phyloP scores from a whole-genome alignment of 1,140 invertebrate species.

The Conus betulinus region DNA sequence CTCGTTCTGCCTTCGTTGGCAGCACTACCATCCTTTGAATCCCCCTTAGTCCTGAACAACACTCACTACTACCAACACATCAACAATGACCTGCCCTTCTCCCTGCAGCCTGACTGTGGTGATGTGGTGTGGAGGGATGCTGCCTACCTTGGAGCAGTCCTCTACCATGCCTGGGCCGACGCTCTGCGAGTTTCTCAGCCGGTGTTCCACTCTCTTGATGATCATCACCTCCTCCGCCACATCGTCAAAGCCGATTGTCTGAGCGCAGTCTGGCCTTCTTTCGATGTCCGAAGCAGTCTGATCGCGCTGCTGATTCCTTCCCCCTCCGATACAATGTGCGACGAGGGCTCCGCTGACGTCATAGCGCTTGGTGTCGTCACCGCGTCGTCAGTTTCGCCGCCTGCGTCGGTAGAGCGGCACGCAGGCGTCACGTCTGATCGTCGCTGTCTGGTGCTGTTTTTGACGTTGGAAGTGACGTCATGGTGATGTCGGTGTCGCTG shows the following conservation, averaged over 20 bases:
- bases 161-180: neutral
- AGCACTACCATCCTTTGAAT: no score
- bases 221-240: neutral
- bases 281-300: no score
- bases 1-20: no score
- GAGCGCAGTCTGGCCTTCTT: no score
- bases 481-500: constrained; percentile 1
- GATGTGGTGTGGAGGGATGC: no score
- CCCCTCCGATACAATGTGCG: neutral
- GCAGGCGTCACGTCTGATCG: neutral
- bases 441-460: neutral
- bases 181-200: neutral
- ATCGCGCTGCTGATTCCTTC: no score
- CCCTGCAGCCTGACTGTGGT: no score
- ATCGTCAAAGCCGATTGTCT: neutral
- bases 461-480: neutral
- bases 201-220: neutral
- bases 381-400: neutral
- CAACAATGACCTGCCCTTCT: no score
- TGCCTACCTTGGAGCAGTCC: constrained; percentile 9
- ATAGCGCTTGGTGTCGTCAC: no score
- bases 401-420: neutral
- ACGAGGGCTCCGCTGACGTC: neutral
- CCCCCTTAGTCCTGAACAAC: no score
- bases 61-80: no score